These are phyloP conservation scores for Gastracanthus pulcherrimus DNA, from an alignment of 2,888 invertebrate species.

Conservation along the genomic window DNA sequence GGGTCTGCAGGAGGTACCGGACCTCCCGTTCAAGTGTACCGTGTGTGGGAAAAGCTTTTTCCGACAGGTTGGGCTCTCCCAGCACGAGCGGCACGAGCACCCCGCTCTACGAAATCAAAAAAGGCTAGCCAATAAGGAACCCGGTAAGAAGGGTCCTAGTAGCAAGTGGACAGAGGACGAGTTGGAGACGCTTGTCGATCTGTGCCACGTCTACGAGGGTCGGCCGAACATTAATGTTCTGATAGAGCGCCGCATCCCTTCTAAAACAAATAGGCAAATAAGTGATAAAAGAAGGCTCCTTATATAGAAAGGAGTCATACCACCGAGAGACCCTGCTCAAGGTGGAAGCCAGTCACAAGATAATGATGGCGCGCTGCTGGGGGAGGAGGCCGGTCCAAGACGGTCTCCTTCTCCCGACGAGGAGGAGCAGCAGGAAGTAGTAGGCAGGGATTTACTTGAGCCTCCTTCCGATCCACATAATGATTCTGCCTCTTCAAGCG, in stretches of 20 bases:
- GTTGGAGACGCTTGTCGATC: neutral
- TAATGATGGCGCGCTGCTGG: no score
- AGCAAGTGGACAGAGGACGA: neutral
- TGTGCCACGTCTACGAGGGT: no score
- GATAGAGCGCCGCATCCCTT: neutral
- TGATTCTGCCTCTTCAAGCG: no score
- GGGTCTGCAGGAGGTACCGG: neutral
- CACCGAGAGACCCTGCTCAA: no score
- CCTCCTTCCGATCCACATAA: no score
- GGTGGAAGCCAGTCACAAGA: neutral
- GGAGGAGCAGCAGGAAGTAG: no score
- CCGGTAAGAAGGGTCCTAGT: neutral
- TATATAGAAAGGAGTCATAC: no score
- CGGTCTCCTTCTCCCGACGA: no score
- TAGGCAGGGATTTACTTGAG: no score
- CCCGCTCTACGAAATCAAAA: neutral
- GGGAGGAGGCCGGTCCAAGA: no score
- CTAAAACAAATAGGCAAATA: neutral
- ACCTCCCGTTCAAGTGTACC: neutral
- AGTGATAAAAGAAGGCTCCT: neutral
- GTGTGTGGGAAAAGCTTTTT: neutral
- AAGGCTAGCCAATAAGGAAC: neutral
- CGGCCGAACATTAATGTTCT: neutral
- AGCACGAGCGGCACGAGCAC: constrained; percentile 10
- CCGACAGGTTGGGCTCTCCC: neutral